A percentile compares a stretch with the other conserved stretches of the same genome.
Conservation (phyloP, 2,113 vertebrate species). For the Ictidomys tridecemlineatus region DNA sequence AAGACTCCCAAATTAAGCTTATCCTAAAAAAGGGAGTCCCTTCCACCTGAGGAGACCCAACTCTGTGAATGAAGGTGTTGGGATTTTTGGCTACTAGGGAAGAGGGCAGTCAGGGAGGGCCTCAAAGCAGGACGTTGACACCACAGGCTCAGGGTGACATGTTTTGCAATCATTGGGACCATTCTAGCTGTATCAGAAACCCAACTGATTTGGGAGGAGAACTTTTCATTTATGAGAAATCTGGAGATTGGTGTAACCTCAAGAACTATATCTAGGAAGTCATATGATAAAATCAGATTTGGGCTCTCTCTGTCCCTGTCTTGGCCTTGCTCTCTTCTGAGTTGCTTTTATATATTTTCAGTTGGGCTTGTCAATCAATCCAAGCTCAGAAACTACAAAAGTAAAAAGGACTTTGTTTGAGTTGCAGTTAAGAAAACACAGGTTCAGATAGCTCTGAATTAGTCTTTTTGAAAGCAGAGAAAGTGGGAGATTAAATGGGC, state of each 20-base stretch:
- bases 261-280: background rate
- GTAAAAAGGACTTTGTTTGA: background rate
- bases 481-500: background rate
- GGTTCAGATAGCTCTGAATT: background rate
- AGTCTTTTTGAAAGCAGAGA: background rate
- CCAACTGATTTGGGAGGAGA: background rate
- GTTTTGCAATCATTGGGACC: background rate
- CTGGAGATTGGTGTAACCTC: background rate
- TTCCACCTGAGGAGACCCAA: background rate
- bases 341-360: background rate
- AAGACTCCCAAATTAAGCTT: background rate
- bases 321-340: slow-evolving; percentile 1
- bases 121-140: background rate
- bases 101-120: background rate
- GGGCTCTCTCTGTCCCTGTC: background rate
- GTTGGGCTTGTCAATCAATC: background rate
- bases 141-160: too few relatives aligned
- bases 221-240: background rate
- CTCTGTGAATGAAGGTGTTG: background rate
- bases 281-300: background rate
- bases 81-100: background rate
- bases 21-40: background rate
- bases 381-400: background rate
- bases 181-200: slow-evolving; percentile 14
- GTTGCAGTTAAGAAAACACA: background rate